These are phyloP conservation scores for Caenorhabditis virilis DNA, from an alignment of 2,888 invertebrate genomes.

Conservation along the genomic window DNA sequence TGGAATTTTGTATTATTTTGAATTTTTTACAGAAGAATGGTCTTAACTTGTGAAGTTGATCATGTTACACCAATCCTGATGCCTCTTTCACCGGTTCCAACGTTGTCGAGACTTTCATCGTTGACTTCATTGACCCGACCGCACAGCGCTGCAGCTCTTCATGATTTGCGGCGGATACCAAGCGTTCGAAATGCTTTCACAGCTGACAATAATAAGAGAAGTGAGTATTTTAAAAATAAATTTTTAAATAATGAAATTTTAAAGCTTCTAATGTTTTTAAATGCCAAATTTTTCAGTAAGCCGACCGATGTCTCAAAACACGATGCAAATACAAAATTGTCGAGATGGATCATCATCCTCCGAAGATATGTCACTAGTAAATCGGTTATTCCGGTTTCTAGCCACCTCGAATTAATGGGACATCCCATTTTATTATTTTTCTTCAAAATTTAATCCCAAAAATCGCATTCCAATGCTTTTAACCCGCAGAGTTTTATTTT, in stretches of 20 bases:
- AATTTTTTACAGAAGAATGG: conserved; percentile 26
- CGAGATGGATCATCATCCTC: too few species aligned
- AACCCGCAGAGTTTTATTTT: neutral
- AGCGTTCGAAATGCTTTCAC: neutral
- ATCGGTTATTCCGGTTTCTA: neutral
- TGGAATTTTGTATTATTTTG: neutral
- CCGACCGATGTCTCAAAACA: conserved; percentile 20
- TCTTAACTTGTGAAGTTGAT: conserved; percentile 19
- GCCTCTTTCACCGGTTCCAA: conserved; percentile 20
- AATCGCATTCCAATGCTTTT: neutral
- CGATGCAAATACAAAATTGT: neutral
- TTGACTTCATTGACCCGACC: conserved; percentile 10
- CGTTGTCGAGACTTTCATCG: conserved; percentile 12
- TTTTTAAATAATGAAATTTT: neutral
- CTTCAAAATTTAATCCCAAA: neutral
- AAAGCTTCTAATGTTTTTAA: conserved; percentile 1
- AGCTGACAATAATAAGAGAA: conserved; percentile 7
- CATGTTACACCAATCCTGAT: conserved; percentile 4
- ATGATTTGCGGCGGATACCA: conserved; percentile 18
- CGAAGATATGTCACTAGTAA: neutral
- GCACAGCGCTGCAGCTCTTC: conserved; percentile 18
- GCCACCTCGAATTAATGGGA: neutral
- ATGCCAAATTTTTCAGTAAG: conserved; percentile 22
- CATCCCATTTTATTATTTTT: too few species aligned
- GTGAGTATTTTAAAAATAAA: neutral